These are phyloP conservation scores for Selenia dentaria DNA, from an alignment of 2,888 invertebrate genomes.

Conservation along the genomic window DNA sequence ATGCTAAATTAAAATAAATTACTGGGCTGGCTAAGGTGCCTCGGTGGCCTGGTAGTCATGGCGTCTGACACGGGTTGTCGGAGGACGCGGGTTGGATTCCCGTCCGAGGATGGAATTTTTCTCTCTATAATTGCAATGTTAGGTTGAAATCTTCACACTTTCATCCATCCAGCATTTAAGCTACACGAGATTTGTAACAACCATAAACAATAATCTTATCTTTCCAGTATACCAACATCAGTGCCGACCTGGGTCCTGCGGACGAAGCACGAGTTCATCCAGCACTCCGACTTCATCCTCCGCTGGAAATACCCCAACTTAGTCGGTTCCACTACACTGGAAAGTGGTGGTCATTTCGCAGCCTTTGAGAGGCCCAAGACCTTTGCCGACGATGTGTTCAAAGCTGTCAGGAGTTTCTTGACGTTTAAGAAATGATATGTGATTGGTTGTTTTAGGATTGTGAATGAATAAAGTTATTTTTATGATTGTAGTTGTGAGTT, in stretches of 20 bases:
- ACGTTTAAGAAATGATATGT: conserved; percentile 29
- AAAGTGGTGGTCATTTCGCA: conserved; percentile 93
- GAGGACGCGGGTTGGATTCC: no score
- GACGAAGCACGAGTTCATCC: conserved; percentile 87
- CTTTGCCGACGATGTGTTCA: conserved; percentile 87
- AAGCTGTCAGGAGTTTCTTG: conserved; percentile 57
- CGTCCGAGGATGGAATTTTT: no score
- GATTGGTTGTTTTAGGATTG: background rate
- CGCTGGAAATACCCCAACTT: conserved; percentile 87
- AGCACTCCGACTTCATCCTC: conserved; percentile 85
- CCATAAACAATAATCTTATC: no score
- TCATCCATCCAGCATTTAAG: no score
- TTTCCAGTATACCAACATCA: conserved; percentile 86
- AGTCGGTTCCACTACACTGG: conserved; percentile 86
- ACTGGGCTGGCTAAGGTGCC: no score
- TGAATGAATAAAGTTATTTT: background rate
- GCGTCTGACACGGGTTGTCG: no score
- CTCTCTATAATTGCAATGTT: no score
- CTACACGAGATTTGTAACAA: no score
- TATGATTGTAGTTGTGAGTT: no score
- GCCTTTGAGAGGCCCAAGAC: conserved; percentile 91
- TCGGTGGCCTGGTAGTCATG: no score
- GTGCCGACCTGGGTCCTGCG: conserved; percentile 90
- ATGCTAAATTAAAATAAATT: no score
- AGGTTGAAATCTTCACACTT: no score